Conservation (phyloP, 2,797 vertebrate species). For the Takifugu rubripes region DNA sequence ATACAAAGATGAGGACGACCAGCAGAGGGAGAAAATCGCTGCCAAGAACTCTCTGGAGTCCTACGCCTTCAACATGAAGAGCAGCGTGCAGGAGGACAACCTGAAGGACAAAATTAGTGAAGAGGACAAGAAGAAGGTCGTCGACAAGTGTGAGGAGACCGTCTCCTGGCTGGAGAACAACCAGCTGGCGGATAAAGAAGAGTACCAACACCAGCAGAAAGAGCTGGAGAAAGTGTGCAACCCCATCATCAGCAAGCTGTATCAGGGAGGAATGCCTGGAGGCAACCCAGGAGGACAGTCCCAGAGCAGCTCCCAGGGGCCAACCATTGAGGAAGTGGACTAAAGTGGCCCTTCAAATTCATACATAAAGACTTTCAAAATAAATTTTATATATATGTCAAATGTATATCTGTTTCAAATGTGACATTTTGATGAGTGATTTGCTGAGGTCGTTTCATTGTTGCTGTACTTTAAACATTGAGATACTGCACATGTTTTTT, state of each 20-base stretch:
- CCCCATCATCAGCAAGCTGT: constrained; percentile 50
- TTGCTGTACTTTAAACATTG: no score
- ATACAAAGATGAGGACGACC: constrained; percentile 51
- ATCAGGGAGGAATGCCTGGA: constrained; percentile 43
- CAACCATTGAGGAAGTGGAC: constrained; percentile 48
- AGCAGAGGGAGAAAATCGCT: constrained; percentile 44
- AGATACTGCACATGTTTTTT: no score
- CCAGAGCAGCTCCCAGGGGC: constrained; percentile 26
- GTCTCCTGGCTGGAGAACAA: constrained; percentile 56
- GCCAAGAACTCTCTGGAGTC: constrained; percentile 60
- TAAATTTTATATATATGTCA: no score
- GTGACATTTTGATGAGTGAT: no score
- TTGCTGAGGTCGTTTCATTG: no score
- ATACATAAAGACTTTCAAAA: no score
- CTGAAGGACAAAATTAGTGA: constrained; percentile 35
- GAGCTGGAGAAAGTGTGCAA: constrained; percentile 48
- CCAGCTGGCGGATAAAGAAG: constrained; percentile 52
- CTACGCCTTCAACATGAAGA: constrained; percentile 51
- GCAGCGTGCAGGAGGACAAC: constrained; percentile 41
- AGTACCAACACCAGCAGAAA: constrained; percentile 42
- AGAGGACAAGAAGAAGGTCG: constrained; percentile 43
- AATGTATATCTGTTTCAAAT: no score
- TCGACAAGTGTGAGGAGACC: constrained; percentile 40
- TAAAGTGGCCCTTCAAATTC: constrained; percentile 2
- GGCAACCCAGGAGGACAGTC: constrained; percentile 15